These are phyloP conservation scores for Scortum barcoo DNA, from an alignment of 2,113 vertebrate genomes.

Conservation along the genomic window DNA sequence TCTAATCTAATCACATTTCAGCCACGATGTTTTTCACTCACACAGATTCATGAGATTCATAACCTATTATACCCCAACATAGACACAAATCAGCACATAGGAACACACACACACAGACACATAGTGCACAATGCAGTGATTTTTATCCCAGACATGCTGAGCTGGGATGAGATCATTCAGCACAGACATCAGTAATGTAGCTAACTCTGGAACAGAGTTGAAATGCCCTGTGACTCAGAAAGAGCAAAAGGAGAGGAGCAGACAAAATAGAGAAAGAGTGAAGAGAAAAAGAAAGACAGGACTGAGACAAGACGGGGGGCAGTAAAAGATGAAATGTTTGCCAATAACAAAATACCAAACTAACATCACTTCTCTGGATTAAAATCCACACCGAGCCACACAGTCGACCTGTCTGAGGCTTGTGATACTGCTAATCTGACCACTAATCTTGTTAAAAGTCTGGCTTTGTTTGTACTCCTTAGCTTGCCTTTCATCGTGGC, in stretches of 20 bases:
- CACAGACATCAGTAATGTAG: constrained; percentile 53
- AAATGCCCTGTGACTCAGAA: constrained; percentile 34
- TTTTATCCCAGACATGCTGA: constrained; percentile 56
- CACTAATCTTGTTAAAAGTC: neutral
- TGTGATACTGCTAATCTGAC: constrained; percentile 3
- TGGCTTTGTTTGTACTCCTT: neutral
- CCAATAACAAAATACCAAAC: neutral
- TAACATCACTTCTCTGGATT: constrained; percentile 2
- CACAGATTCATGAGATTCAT: neutral
- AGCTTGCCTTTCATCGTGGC: neutral
- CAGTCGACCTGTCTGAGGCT: neutral
- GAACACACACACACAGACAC: constrained; percentile 28
- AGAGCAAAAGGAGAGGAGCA: neutral
- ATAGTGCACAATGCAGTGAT: neutral
- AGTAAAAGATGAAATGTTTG: constrained; percentile 1
- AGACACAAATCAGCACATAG: constrained; percentile 27
- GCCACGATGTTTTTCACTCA: neutral
- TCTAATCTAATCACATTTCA: neutral
- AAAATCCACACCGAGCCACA: constrained; percentile 1
- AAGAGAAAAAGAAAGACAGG: neutral
- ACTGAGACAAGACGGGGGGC: neutral
- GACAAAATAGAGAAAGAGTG: neutral
- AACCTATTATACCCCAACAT: neutral
- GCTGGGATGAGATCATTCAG: constrained; percentile 59
- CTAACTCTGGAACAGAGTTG: constrained; percentile 46